Percentiles rank a stretch among this genome's conserved stretches.
Conservation (phyloP, 2,113 vertebrate species). For the Indicator maculatus region DNA sequence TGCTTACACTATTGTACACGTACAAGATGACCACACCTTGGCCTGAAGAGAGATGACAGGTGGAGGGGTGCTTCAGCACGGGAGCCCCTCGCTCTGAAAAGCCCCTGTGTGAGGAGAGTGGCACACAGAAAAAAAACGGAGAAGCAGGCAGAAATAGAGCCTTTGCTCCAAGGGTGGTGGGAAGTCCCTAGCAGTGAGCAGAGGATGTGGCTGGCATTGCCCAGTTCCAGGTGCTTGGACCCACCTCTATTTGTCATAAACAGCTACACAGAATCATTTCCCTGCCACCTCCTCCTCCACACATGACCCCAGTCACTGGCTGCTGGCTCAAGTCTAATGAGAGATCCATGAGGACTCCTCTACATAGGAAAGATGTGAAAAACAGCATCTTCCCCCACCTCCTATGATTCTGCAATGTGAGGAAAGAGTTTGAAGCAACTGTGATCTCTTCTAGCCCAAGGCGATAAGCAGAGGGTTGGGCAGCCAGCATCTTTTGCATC, state of each 20-base stretch:
- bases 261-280: fast-evolving
- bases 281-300: background rate
- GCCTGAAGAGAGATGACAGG: background rate
- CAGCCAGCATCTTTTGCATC: background rate
- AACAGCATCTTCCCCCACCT: background rate
- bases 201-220: background rate
- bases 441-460: background rate
- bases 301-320: fast-evolving
- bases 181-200: background rate
- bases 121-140: background rate
- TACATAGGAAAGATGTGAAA: background rate
- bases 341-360: background rate
- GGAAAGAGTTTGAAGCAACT: background rate
- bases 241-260: fast-evolving
- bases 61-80: fast-evolving
- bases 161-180: background rate
- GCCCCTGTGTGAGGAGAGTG: fast-evolving
- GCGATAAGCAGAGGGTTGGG: background rate
- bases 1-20: fast-evolving
- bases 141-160: background rate
- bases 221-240: background rate
- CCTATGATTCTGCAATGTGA: background rate
- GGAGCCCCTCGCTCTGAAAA: fast-evolving
- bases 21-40: fast-evolving
- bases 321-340: background rate